Percentiles rank a stretch among this genome's conserved stretches.
Evolutionary conservation across 2,113 vertebrate species (phyloP).

Genomic region (Brachirus orientalis): DNA sequence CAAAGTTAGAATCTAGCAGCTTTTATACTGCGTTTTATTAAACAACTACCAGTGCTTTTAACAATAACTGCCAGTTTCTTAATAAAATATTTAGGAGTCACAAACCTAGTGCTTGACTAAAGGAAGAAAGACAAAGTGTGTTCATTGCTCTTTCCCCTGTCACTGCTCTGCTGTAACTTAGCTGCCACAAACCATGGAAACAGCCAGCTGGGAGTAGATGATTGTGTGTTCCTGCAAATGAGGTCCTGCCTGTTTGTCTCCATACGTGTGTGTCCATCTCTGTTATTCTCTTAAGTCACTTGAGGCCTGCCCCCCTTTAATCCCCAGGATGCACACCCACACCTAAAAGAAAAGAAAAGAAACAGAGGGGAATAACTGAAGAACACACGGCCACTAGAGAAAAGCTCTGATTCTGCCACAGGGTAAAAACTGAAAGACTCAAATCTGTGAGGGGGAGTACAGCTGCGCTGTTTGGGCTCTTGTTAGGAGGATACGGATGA

Average conservation of each 20-base stretch:
- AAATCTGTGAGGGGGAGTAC: conserved; percentile 62
- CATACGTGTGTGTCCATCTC: conserved; percentile 36
- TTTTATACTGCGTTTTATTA: too few relatives aligned
- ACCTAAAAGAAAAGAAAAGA: conserved; percentile 49
- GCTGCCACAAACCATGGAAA: conserved; percentile 44
- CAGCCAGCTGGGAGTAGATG: conserved; percentile 38
- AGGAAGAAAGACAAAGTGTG: conserved; percentile 11
- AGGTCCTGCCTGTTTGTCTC: conserved; percentile 28
- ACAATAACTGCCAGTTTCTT: too few relatives aligned
- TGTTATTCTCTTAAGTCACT: conserved; percentile 72
- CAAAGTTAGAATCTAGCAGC: too few relatives aligned
- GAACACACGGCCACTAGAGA: conserved; percentile 48
- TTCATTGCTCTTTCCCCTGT: conserved; percentile 15
- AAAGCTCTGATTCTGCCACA: conserved; percentile 57
- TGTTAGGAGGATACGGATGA: conserved; percentile 42
- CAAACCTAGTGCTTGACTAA: not conserved
- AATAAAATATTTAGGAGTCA: too few relatives aligned
- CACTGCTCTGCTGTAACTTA: conserved; percentile 37
- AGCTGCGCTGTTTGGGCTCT: conserved; percentile 32
- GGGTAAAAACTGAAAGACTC: conserved; percentile 60
- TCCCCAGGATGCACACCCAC: conserved; percentile 66
- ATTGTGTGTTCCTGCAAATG: conserved; percentile 36
- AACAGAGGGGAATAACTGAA: conserved; percentile 53
- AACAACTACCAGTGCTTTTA: too few relatives aligned
- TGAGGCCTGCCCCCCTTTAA: conserved; percentile 65